phyloP scores from a whole-genome alignment of 2,888 invertebrate species.

The Ormyrus thymus region DNA sequence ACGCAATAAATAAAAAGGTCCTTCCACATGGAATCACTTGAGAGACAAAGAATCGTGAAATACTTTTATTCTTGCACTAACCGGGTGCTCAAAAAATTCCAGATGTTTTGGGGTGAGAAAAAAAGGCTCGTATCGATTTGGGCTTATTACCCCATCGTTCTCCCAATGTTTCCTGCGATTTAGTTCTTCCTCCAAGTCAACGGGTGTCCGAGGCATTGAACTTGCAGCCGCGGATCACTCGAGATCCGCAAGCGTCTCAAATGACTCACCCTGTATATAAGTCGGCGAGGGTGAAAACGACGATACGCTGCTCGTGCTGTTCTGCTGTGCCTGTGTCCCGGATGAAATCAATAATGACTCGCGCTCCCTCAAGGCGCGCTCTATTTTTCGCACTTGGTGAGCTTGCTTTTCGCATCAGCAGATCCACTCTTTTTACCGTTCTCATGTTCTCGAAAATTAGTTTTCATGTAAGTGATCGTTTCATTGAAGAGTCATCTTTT shows the following conservation, averaged over 20 bases:
- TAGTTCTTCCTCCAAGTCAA: neutral
- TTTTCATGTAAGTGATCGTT: too few species aligned
- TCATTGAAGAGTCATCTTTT: too few species aligned
- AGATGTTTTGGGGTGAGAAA: neutral
- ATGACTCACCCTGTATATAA: constrained; percentile 53
- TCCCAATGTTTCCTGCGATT: constrained; percentile 7
- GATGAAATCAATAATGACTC: constrained; percentile 66
- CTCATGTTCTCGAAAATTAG: too few species aligned
- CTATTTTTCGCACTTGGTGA: neutral
- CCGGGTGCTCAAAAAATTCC: neutral
- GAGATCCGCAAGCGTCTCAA: neutral
- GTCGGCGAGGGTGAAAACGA: neutral
- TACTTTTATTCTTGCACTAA: neutral
- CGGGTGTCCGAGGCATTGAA: constrained; percentile 26
- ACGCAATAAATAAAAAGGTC: too few species aligned
- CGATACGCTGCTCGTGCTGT: constrained; percentile 21
- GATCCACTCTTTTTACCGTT: too few species aligned
- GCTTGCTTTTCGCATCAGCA: too few species aligned
- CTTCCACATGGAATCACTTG: neutral
- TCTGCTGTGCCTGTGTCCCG: constrained; percentile 55
- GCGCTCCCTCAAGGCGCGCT: neutral
- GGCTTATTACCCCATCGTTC: neutral
- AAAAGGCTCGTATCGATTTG: constrained; percentile 14
- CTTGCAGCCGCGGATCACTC: constrained; percentile 7
- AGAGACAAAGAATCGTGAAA: neutral